Evolutionary conservation across 1,140 invertebrate genomes (phyloP), one percentile per base, ranked within the genome.

Genomic region (Zaprionus taronus): DNA sequence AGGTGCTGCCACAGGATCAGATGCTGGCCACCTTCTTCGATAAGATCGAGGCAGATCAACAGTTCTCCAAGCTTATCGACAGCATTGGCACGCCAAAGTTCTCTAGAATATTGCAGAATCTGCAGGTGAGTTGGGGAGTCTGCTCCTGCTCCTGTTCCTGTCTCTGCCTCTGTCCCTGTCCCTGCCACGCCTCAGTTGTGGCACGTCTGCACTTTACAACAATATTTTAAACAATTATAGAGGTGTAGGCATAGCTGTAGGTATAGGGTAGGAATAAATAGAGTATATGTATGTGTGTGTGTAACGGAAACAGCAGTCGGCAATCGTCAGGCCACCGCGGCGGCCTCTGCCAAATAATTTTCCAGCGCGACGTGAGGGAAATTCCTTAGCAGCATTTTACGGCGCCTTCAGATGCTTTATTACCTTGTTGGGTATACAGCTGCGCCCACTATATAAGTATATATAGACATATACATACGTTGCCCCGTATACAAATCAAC

Each of bases 401-500:
- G 34, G 28, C 55, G 49, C 53, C 47, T 51, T 11, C 20, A 51
- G 41, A 67, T 79, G 78, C 69, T 76, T 76, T 81, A 79, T 85
- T 79, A 72, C 51, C 20, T 60, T 51, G 56, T 47, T 34, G 70
- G 41, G n/a, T 1, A n/a, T 17, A 47, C 41, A 47, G 41, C 41
- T 47, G 41, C 41, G 41, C 41, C 7, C 41, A 47, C 41, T 47
- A 47, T n/a, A 47, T 34, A 34, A 11, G 7, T 7, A 34, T 47
- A 17, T 17, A 47, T 6, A 47, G n/a, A 47, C n/a, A 47, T 47
- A 47, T 70, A 72, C 75, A 79, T 75, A 68, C 61, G 64, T 69
- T 64, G 62, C 72, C 77, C 72, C 77, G 77, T 91, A 86, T 91
- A 91, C 90, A 91, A 91, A 91, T 91, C 85, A 91, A 90, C 90